phyloP scores from a whole-genome alignment of 2,113 vertebrate genomes.

The Nyctereutes procyonoides region DNA sequence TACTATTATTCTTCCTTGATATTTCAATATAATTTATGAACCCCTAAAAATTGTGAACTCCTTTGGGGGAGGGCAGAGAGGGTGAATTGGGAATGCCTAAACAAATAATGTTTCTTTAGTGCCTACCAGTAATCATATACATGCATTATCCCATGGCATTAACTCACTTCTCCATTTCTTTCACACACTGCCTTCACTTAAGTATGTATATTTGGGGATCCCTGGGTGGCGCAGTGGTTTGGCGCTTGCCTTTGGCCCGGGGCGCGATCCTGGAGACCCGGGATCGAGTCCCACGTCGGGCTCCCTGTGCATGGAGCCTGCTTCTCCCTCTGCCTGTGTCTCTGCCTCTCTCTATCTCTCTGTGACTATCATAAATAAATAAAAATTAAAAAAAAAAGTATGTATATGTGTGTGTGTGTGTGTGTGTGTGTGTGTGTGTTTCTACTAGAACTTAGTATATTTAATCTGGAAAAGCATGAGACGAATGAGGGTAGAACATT shows the following conservation, averaged over 20 bases:
- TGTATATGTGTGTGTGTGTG: too few relatives aligned
- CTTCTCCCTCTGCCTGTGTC: too few relatives aligned
- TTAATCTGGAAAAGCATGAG: background rate
- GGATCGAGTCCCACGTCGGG: too few relatives aligned
- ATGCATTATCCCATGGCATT: background rate
- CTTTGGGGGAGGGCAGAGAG: background rate
- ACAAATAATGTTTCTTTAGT: slow-evolving; percentile 39
- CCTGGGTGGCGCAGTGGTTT: too few relatives aligned
- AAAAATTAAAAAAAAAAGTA: too few relatives aligned
- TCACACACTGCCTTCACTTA: background rate
- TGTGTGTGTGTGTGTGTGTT: background rate
- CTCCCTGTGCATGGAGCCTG: too few relatives aligned
- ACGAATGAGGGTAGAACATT: background rate
- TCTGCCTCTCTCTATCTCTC: too few relatives aligned
- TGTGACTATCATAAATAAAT: too few relatives aligned
- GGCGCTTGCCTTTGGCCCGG: too few relatives aligned
- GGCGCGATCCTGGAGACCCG: too few relatives aligned
- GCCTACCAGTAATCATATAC: background rate
- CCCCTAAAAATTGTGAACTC: slow-evolving; percentile 21
- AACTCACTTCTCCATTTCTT: slow-evolving; percentile 13
- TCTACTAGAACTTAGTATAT: background rate
- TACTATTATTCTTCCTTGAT: slow-evolving; percentile 50
- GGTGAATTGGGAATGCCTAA: slow-evolving; percentile 6
- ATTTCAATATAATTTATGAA: slow-evolving; percentile 51
- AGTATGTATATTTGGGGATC: too few relatives aligned